Percentiles rank a stretch among this genome's conserved stretches.
These are phyloP conservation scores for Larimichthys crocea DNA, from an alignment of 2,113 vertebrate species.

Conservation along the genomic window DNA sequence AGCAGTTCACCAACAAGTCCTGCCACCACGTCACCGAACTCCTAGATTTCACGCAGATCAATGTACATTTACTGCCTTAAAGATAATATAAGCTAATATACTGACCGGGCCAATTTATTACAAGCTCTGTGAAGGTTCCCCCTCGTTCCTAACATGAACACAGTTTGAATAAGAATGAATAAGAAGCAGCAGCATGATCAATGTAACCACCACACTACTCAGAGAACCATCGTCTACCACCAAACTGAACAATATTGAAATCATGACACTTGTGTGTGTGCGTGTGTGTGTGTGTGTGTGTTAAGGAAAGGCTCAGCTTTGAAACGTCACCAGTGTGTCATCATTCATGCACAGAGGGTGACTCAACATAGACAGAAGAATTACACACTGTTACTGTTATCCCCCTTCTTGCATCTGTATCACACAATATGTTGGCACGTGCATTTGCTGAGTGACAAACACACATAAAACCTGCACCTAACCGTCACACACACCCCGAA, in stretches of 20 bases:
- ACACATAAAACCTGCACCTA: slow-evolving; percentile 38
- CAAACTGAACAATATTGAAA: not conserved
- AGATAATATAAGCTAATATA: not conserved
- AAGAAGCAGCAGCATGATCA: not conserved
- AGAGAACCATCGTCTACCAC: not conserved
- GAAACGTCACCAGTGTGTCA: slow-evolving; percentile 1
- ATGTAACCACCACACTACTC: not conserved
- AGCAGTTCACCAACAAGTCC: too few relatives aligned
- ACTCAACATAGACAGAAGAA: slow-evolving; percentile 39
- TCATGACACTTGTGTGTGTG: not conserved
- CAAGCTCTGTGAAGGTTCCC: not conserved
- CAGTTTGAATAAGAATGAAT: not conserved
- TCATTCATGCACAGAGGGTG: slow-evolving; percentile 20
- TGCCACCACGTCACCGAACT: too few relatives aligned
- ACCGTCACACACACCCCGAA: not conserved
- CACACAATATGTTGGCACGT: slow-evolving; percentile 4
- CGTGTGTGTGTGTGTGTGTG: not conserved
- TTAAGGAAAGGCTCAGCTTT: slow-evolving; percentile 7
- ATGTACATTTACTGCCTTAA: too few relatives aligned
- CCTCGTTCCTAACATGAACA: not conserved
- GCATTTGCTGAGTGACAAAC: slow-evolving; percentile 76
- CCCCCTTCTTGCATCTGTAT: slow-evolving; percentile 4
- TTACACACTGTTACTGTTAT: not conserved
- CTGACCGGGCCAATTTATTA: not conserved
- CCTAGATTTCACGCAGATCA: too few relatives aligned